These are phyloP conservation scores for Picus viridis DNA, from an alignment of 2,797 vertebrate species.

Conservation along the genomic window DNA sequence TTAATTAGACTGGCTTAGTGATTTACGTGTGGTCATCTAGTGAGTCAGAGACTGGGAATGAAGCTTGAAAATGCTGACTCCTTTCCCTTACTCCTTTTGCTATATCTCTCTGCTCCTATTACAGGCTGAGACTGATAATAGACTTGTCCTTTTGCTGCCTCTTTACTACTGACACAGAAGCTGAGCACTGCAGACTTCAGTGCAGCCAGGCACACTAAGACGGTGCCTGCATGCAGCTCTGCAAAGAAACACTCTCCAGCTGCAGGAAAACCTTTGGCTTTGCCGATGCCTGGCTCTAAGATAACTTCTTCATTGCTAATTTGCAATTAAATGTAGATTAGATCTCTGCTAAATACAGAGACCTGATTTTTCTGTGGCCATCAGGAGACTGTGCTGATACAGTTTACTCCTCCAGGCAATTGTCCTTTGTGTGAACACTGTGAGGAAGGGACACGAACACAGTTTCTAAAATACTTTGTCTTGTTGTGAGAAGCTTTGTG, in stretches of 20 bases:
- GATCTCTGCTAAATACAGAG: background rate
- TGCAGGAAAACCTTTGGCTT: background rate
- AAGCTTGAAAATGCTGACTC: background rate
- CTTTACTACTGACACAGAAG: background rate
- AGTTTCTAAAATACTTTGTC: background rate
- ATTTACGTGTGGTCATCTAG: accelerated
- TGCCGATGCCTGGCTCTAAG: background rate
- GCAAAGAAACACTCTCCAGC: background rate
- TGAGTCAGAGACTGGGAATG: background rate
- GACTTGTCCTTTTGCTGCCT: background rate
- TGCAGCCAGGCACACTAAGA: background rate
- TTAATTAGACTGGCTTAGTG: background rate
- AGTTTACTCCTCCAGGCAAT: background rate
- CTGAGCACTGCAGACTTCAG: background rate
- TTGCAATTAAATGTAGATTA: background rate
- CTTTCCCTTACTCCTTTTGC: background rate
- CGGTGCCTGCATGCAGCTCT: background rate
- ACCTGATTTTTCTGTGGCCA: background rate
- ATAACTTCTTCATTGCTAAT: background rate
- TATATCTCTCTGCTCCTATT: background rate
- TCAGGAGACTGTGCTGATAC: background rate
- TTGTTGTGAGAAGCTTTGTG: background rate
- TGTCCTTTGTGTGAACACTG: background rate
- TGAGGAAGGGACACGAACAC: background rate
- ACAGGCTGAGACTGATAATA: background rate